Conservation (phyloP, 2,113 vertebrate genomes). For the Lagenorhynchus albirostris region DNA sequence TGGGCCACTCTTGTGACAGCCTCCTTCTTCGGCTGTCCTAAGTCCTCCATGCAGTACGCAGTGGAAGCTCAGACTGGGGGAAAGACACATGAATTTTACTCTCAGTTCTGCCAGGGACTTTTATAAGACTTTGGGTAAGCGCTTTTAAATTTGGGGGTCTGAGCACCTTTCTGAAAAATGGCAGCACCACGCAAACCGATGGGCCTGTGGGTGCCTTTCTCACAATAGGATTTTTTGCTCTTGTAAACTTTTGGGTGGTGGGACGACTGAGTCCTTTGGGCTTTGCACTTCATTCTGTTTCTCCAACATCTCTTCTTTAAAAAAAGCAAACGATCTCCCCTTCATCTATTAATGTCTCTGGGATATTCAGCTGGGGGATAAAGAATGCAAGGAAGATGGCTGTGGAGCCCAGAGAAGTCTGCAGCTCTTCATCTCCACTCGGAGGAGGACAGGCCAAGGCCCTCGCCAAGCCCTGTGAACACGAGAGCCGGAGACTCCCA, state of each 20-base stretch:
- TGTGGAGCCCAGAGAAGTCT: background rate
- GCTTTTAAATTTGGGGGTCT: background rate
- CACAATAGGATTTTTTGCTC: background rate
- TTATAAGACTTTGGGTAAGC: background rate
- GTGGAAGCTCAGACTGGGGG: background rate
- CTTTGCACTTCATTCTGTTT: slow-evolving; percentile 4
- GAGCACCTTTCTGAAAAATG: background rate
- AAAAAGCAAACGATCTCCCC: background rate
- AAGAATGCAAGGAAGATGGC: background rate
- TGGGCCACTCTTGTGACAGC: background rate
- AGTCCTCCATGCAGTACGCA: background rate
- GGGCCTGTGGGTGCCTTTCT: background rate
- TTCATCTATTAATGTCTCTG: slow-evolving; percentile 15
- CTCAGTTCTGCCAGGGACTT: background rate
- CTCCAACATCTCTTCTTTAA: slow-evolving; percentile 2
- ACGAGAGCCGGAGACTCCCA: background rate
- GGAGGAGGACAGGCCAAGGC: background rate
- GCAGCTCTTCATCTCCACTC: slow-evolving; percentile 26
- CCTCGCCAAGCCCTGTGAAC: background rate
- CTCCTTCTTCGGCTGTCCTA: background rate
- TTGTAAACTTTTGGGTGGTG: background rate
- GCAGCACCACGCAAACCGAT: background rate
- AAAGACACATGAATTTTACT: background rate
- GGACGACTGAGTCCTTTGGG: background rate
- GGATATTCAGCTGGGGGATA: background rate